A percentile compares a stretch with the other conserved stretches of the same genome.
These are phyloP conservation scores for Melanerpes aurifrons DNA, from an alignment of 2,113 vertebrate species.

Conservation along the genomic window DNA sequence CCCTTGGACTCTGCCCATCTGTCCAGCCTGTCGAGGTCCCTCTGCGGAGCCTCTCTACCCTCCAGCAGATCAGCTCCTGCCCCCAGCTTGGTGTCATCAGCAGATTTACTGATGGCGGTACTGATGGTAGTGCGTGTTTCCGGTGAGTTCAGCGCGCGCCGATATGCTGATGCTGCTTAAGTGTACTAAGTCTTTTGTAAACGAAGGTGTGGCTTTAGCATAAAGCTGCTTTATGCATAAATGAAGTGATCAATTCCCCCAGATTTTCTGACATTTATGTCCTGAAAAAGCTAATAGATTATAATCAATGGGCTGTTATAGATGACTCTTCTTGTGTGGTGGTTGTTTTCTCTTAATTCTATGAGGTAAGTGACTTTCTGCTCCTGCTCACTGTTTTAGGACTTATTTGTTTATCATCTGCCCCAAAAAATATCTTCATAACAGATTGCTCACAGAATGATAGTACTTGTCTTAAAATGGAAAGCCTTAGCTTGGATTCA, in stretches of 20 bases:
- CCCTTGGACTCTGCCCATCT: no score
- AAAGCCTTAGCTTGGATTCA: neutral
- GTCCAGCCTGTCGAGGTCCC: no score
- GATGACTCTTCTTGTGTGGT: neutral
- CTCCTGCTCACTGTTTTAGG: neutral
- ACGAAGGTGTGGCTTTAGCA: neutral
- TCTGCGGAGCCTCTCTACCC: no score
- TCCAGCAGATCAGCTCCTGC: no score
- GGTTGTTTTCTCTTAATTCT: neutral
- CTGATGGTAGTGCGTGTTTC: neutral
- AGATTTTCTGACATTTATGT: neutral
- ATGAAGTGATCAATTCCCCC: neutral
- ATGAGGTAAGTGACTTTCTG: neutral
- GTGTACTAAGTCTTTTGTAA: neutral
- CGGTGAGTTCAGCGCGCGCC: neutral
- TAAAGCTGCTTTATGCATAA: neutral
- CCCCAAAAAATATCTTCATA: neutral
- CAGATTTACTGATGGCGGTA: no score
- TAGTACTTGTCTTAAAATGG: neutral
- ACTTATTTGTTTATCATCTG: neutral
- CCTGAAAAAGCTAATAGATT: neutral
- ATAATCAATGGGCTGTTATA: neutral
- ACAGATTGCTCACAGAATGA: neutral
- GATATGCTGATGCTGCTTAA: neutral
- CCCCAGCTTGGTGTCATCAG: no score